Conservation (phyloP, 2,113 vertebrate species). For the Cariama cristata region DNA sequence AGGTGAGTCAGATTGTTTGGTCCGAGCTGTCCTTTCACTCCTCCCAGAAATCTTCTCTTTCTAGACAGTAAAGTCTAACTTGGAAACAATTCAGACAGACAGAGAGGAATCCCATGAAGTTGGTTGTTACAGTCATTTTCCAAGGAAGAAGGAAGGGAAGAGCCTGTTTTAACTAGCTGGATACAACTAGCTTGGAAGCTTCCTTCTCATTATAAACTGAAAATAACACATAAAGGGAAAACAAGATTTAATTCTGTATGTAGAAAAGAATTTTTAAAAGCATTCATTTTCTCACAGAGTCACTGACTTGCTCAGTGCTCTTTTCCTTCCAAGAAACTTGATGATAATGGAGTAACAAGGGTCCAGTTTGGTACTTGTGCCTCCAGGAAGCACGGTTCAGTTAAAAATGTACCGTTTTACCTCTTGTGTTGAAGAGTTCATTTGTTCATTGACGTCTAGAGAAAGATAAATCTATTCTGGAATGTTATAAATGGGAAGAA, state of each 20-base stretch:
- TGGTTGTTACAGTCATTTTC: background rate
- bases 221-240: background rate
- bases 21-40: background rate
- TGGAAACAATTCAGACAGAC: background rate
- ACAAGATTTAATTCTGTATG: background rate
- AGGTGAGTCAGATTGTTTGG: background rate
- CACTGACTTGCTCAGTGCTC: background rate
- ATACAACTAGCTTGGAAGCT: background rate
- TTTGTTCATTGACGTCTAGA: background rate
- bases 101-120: background rate
- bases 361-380: background rate
- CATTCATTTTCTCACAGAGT: background rate
- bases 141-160: background rate
- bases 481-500: background rate
- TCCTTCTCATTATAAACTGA: background rate
- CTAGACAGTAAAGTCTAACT: background rate
- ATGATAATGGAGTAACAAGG: background rate
- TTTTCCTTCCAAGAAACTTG: background rate
- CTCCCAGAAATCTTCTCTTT: background rate
- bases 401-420: background rate
- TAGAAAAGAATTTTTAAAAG: background rate
- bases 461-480: background rate
- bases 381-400: background rate
- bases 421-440: background rate
- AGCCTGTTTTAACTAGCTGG: background rate